Evolutionary conservation across 2,797 vertebrate species (phyloP).

Genomic region (Scolopax bukidnonensis): DNA sequence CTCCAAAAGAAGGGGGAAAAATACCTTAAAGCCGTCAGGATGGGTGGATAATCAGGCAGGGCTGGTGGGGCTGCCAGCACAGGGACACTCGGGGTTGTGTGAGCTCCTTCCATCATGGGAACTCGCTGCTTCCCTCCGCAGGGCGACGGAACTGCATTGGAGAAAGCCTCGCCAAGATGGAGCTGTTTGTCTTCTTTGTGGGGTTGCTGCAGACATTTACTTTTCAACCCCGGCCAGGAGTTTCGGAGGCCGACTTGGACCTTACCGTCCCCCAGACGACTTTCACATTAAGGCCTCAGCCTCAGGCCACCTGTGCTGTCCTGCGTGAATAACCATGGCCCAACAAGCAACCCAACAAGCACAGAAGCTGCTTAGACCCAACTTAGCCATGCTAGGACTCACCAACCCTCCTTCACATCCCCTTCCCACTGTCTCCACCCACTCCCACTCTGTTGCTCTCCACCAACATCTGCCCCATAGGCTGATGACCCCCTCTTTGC

Average conservation of each 20-base stretch:
- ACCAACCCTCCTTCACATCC: background rate
- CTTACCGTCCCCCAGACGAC: conserved; percentile 60
- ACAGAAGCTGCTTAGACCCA: background rate
- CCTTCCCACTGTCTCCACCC: background rate
- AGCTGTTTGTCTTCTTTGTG: conserved; percentile 77
- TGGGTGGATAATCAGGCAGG: background rate
- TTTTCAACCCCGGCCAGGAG: conserved; percentile 66
- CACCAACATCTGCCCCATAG: background rate
- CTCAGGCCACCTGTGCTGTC: conserved; percentile 67
- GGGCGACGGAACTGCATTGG: conserved; percentile 77
- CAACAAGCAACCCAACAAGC: background rate
- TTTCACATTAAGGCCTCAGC: conserved; percentile 75
- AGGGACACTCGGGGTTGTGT: fast-evolving
- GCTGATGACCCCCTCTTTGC: background rate
- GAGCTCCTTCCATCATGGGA: background rate
- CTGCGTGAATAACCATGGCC: background rate
- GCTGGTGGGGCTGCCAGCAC: background rate
- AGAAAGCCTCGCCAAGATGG: conserved; percentile 77
- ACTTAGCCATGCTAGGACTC: background rate
- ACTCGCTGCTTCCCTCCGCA: conserved; percentile 9
- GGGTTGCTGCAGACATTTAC: conserved; percentile 75
- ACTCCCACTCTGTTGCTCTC: background rate
- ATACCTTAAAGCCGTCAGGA: background rate
- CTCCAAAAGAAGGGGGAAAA: background rate
- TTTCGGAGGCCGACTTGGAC: conserved; percentile 65